phyloP scores from a whole-genome alignment of 2,113 vertebrate species.

The Colinus virginianus region DNA sequence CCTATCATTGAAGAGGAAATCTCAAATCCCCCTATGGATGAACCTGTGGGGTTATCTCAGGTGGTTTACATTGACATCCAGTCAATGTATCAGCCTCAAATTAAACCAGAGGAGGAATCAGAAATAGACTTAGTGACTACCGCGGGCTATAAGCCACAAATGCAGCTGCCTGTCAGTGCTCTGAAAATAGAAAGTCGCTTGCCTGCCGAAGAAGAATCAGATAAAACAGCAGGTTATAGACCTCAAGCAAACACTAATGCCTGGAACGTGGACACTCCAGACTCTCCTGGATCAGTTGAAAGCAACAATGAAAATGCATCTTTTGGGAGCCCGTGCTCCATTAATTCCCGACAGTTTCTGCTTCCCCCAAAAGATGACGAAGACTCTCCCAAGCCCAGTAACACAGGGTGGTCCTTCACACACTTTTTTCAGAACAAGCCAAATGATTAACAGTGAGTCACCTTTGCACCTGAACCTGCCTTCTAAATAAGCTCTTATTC shows the following conservation, averaged over 20 bases:
- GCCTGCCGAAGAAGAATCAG: constrained; percentile 60
- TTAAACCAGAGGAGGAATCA: constrained; percentile 72
- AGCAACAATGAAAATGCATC: constrained; percentile 83
- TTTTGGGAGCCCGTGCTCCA: constrained; percentile 92
- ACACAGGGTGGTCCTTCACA: constrained; percentile 80
- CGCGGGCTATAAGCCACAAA: constrained; percentile 85
- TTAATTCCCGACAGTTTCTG: constrained; percentile 94
- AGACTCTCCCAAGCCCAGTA: constrained; percentile 79
- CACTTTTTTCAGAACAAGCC: constrained; percentile 85
- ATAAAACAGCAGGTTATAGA: constrained; percentile 84
- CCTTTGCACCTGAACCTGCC: constrained; percentile 26
- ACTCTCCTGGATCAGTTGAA: constrained; percentile 78
- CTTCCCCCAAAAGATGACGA: constrained; percentile 85
- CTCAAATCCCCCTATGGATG: constrained; percentile 71
- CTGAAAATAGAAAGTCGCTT: constrained; percentile 41
- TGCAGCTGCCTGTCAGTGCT: constrained; percentile 69
- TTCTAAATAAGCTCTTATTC: constrained; percentile 71
- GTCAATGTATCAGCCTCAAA: constrained; percentile 85
- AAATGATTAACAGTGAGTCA: constrained; percentile 70
- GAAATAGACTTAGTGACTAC: constrained; percentile 46
- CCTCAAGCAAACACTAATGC: constrained; percentile 83
- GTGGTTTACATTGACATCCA: constrained; percentile 95
- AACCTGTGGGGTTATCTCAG: constrained; percentile 83
- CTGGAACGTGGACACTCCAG: constrained; percentile 86
- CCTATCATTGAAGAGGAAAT: constrained; percentile 89